Evolutionary conservation across 2,797 vertebrate species (phyloP).

Genomic region (Lycodopsis pacificus): DNA sequence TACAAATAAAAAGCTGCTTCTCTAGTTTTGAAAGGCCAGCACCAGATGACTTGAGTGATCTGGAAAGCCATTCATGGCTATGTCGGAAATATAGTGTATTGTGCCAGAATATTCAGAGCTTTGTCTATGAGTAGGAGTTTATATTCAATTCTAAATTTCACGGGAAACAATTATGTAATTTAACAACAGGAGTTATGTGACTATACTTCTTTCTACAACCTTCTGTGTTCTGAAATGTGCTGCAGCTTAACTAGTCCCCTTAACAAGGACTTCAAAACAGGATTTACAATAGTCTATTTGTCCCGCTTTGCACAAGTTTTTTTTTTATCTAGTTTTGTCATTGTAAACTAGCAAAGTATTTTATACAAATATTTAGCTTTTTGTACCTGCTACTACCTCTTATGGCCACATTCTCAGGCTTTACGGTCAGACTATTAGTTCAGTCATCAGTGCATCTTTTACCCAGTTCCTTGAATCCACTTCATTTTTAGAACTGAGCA

Average conservation of each 20-base stretch:
- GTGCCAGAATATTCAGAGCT: neutral
- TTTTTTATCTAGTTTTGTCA: neutral
- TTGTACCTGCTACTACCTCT: neutral
- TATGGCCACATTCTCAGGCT: neutral
- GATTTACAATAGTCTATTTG: neutral
- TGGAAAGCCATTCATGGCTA: neutral
- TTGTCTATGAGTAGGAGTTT: neutral
- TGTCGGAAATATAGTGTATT: neutral
- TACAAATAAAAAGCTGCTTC: neutral
- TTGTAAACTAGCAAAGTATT: neutral
- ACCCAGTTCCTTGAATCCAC: too few relatives aligned
- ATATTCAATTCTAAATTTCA: neutral
- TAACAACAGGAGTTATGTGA: neutral
- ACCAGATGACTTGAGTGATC: slow-evolving; percentile 15
- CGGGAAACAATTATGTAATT: neutral
- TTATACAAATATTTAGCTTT: neutral
- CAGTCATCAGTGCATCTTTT: neutral
- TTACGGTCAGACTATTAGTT: neutral
- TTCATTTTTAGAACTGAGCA: neutral
- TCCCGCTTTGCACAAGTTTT: neutral
- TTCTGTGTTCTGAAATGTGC: neutral
- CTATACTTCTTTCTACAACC: neutral
- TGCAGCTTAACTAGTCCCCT: neutral
- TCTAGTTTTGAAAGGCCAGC: slow-evolving; percentile 25
- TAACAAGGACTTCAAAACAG: neutral